These are phyloP conservation scores for Scaptomyza polygonia DNA, from an alignment of 2,888 invertebrate genomes.

Conservation along the genomic window DNA sequence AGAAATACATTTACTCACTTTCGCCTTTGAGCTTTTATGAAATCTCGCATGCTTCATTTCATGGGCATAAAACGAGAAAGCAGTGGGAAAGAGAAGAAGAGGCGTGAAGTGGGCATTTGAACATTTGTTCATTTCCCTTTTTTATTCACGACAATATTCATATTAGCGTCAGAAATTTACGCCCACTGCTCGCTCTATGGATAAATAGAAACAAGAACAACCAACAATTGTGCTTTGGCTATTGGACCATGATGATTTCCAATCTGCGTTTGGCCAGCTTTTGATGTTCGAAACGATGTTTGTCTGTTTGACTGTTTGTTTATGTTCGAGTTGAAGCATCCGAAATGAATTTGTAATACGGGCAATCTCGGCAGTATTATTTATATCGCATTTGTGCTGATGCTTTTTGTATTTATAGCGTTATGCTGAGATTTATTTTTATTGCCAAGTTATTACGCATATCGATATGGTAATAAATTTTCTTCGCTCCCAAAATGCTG, in stretches of 20 bases:
- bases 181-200: conserved; percentile 19
- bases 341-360: conserved; percentile 72
- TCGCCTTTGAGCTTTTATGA: conserved; percentile 63
- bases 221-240: conserved; percentile 49
- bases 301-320: conserved; percentile 27
- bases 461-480: conserved; percentile 79
- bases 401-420: conserved; percentile 77
- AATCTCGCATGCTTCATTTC: conserved; percentile 73
- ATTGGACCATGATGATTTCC: conserved; percentile 64
- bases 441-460: conserved; percentile 80
- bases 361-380: conserved; percentile 72
- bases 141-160: conserved; percentile 72
- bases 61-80: conserved; percentile 42
- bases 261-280: conserved; percentile 55
- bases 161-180: conserved; percentile 74
- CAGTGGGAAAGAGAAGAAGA: not conserved
- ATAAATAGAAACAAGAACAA: not conserved
- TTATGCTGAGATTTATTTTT: conserved; percentile 78
- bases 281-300: conserved; percentile 37
- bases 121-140: conserved; percentile 74
- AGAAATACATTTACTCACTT: conserved; percentile 72
- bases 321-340: conserved; percentile 48
- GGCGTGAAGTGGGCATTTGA: conserved; percentile 27
- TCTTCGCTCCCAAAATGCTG: conserved; percentile 52
- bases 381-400: conserved; percentile 76